Base-by-base conservation (phyloP, 2,888 invertebrate species). In the Coecobrya sp. region DNA sequence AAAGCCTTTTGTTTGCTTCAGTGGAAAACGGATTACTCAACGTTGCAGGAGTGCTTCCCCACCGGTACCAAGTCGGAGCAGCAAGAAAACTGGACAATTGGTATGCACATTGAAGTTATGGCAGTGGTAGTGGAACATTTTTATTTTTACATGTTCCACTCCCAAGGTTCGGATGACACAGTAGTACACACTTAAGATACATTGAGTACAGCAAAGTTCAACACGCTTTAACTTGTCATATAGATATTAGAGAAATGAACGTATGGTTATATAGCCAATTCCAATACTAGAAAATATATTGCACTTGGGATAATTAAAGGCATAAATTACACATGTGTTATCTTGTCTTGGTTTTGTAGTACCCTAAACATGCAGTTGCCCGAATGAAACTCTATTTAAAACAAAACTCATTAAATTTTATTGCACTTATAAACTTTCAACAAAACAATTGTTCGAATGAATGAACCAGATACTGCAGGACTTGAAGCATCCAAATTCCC, bases 391-490 rank as follows among this genome's bases (percentile, higher is more conserved):
- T n/a, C 36, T 7, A 68, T 36, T 30, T 16, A 68, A 1, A 36
- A 13, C 7, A 68, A n/a, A 68, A n/a, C 68, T 76, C 76, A 76
- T 76, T 76, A 49, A 76, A 49, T 76, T 76, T 45, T 76, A 76
- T 76, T 76, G 16, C 76, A 49, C 30, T n/a, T 70, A 70, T 76
- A 76, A 76, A 76, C 76, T 45, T 76, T 22, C 45, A 36, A 36
- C n/a, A 3, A 5, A 7, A 16, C 19, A 49, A 76, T 49, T 76
- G 73, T 42, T n/a, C 30, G 25, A 13, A 1, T 19, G 19, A 42
- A 36, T 76, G 3, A 11, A 22, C 22, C 76, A 76, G 22, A 68
- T 10, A 30, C 8, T 73, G 70, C 22, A 36, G n/a, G n/a, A n/a
- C n/a, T 76, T 49, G 49, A 1, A 19, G 19, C 36, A 42, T 49